Conservation (phyloP, 2,113 vertebrate species). For the Varanus komodoensis region DNA sequence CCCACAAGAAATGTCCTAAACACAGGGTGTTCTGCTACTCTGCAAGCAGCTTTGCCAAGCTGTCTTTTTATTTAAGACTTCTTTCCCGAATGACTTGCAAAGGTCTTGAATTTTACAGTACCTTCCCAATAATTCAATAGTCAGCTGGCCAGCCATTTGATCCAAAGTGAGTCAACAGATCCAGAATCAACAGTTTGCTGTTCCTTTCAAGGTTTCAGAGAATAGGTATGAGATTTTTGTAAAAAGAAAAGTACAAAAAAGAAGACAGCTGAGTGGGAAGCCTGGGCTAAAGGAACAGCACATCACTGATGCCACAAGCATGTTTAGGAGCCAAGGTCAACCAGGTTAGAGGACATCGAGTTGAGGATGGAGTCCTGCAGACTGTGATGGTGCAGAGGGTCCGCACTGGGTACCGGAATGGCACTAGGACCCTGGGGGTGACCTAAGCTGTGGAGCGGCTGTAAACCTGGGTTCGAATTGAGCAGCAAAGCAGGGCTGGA, state of each 20-base stretch:
- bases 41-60: slow-evolving; percentile 57
- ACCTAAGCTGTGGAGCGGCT: slow-evolving; percentile 90
- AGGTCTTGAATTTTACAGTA: slow-evolving; percentile 70
- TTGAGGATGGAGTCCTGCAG: slow-evolving; percentile 99
- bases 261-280: neutral
- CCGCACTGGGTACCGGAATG: slow-evolving; percentile 90
- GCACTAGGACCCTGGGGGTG: slow-evolving; percentile 97
- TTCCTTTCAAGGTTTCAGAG: slow-evolving; percentile 72
- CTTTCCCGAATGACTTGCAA: slow-evolving; percentile 74
- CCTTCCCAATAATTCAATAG: slow-evolving; percentile 59
- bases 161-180: slow-evolving; percentile 67
- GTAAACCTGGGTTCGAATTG: slow-evolving; percentile 87
- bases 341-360: slow-evolving; percentile 97
- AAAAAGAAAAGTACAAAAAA: fast-evolving
- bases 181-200: slow-evolving; percentile 66
- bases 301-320: slow-evolving; percentile 12
- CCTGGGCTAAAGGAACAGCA: slow-evolving; percentile 4
- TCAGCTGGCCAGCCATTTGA: slow-evolving; percentile 61
- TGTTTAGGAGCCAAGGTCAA: slow-evolving; percentile 96
- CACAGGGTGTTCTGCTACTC: neutral
- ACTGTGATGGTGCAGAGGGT: slow-evolving; percentile 93
- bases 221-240: slow-evolving; percentile 5
- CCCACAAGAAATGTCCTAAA: neutral
- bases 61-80: slow-evolving; percentile 73
- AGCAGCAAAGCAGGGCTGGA: slow-evolving; percentile 93